Base-by-base conservation (phyloP, 2,888 invertebrate species). In the Lithophane leautieri region DNA sequence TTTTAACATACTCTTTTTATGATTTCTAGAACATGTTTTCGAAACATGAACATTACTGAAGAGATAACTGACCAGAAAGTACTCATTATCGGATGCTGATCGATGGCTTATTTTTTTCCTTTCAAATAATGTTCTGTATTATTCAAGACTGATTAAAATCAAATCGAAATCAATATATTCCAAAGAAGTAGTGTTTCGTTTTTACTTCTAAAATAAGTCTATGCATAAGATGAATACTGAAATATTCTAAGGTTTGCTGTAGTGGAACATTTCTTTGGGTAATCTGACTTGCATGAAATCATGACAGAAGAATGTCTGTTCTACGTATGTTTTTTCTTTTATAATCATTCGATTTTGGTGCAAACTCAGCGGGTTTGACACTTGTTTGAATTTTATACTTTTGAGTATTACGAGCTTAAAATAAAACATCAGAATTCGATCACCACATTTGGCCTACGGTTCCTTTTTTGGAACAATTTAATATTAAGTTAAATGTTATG, bases 191-290 rank as follows among this genome's bases (percentile, higher is more conserved):
- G 69, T 75, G 74, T 61, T 73, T 63, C 4, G 70, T 81, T 78
- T 79, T 82, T 78, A 73, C 66, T 67, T 16, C 25, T 61, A 54
- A 78, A 78, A 84, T 84, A 74, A 78, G 76, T 74, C 69, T 84
- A 79, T 75, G 82, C 84, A 84, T 84, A 73, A 73, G 68, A 84
- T 84, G 85, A 85, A 82, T 85, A 73, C 78, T 25, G 61, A 82
- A 67, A 72, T 74, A 54, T 84, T 76, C 78, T 70, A 47, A 73
- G 73, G 73, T 65, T 71, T 65, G 70, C 34, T 62, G 62, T 65
- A 74, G 50, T 60, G 77, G 76, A 76, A 74, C 65, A 62, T 79
- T 84, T 82, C 71, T 82, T 83, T 70, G 16, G 61, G 47, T 56
- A 50, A 85, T 85, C 62, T 81, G 85, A 85, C 85, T 85, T 85